Base-by-base conservation (phyloP, 2,888 invertebrate genomes). In the Lordiphosa fenestrarum region DNA sequence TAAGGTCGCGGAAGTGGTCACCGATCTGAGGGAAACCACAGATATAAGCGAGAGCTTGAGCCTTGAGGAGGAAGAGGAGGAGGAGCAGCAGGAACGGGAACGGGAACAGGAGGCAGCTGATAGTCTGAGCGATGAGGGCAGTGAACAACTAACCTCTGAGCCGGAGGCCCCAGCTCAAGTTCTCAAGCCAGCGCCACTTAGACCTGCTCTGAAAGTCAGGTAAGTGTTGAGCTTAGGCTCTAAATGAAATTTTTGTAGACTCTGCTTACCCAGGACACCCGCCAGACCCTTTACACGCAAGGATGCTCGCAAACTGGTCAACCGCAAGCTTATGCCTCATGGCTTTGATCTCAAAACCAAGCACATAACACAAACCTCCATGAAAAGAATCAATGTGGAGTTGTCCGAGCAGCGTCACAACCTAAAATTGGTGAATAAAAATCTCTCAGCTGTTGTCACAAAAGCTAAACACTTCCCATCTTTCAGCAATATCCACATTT, bases 11-110 rank as follows among this genome's bases (percentile, higher is more conserved):
- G 73, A 73, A 19, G 56, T 56, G 0, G 4, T 23, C 5, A 23
- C 21, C 6, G 51, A 58, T 15, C n/a, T 38, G 2, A 53, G 5
- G 9, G 85, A 84, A 10, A 51, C 66, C 6, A 86, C 86, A 1
- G 86, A 86, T 44, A 60, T 76, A 0, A 83, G 85, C 39, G 85
- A 86, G 15, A 86, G 71, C n/a, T 70, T 85, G 0, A 85, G 74
- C 38, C 76, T 74, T 1, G 83, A 74, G 48, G 73, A 66, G 2
- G 40, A 23, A 3, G 41, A 49, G 5, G 37, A 13, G 0, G 21
- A 47, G 4, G 51, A 10, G 7, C 38, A 38, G 10, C 15, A 2
- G 15, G 62, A 49, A 1, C 53, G 41, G 6, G 9, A 30, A 9
- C 15, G 15, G 15, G 62, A 49, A 1, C 53, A 47, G 6, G 9